phyloP scores from a whole-genome alignment of 2,113 vertebrate genomes.

The Elephantulus edwardii region DNA sequence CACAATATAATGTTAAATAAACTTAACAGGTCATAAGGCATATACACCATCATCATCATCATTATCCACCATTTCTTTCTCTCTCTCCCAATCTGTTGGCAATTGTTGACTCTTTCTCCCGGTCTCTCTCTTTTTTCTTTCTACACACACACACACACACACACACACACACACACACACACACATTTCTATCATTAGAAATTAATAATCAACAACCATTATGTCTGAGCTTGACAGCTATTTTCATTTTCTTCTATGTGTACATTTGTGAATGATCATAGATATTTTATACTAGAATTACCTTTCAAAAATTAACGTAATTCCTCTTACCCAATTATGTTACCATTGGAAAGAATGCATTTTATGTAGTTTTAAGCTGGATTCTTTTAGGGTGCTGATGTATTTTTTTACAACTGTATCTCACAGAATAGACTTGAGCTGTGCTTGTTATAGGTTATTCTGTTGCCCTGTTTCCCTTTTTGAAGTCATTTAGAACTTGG shows the following conservation, averaged over 20 bases:
- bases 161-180: not conserved
- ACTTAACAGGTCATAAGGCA: constrained; percentile 1
- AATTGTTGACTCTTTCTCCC: not conserved
- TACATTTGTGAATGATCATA: not conserved
- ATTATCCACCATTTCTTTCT: not conserved
- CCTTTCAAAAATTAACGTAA: not conserved
- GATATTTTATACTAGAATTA: not conserved
- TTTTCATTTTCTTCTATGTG: constrained; percentile 42
- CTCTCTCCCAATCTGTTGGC: not conserved
- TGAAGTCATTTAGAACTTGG: constrained; percentile 40
- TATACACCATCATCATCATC: not conserved
- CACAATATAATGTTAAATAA: not conserved
- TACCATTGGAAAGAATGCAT: constrained; percentile 17
- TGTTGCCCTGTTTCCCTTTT: not conserved
- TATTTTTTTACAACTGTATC: not conserved
- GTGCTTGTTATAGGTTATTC: not conserved
- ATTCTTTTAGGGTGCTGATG: not conserved
- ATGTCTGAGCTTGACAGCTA: not conserved
- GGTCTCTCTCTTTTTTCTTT: not conserved
- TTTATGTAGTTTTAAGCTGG: not conserved
- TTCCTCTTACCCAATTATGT: constrained; percentile 15
- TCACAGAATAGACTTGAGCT: not conserved
- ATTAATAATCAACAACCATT: not conserved
- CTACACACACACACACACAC: not conserved
- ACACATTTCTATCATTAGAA: not conserved